A percentile compares a stretch with the other conserved stretches of the same genome.
These are phyloP conservation scores for Gibbula magus DNA, from an alignment of 2,888 invertebrate species.

Conservation along the genomic window DNA sequence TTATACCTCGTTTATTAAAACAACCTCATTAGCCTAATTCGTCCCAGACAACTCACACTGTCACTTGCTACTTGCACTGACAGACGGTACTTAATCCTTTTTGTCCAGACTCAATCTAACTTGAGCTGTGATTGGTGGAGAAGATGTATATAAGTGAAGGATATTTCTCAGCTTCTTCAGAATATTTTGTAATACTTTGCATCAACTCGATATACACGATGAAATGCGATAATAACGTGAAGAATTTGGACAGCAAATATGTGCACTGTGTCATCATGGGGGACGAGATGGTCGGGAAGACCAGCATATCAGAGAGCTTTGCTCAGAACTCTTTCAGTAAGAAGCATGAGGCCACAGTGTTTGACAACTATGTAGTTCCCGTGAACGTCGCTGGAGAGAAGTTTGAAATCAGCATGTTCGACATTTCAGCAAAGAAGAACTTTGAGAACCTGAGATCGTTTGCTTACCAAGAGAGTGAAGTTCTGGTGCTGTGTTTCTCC, in stretches of 20 bases:
- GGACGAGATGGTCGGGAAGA: slow-evolving; percentile 65
- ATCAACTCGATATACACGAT: neutral
- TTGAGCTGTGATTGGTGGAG: too few relatives aligned
- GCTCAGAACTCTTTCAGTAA: slow-evolving; percentile 44
- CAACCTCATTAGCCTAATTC: too few relatives aligned
- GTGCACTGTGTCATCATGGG: slow-evolving; percentile 61
- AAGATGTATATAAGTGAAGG: too few relatives aligned
- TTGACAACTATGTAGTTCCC: slow-evolving; percentile 60
- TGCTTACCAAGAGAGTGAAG: slow-evolving; percentile 62
- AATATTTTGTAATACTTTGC: too few relatives aligned
- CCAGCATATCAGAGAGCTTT: slow-evolving; percentile 55
- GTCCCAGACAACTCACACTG: too few relatives aligned
- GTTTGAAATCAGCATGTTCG: slow-evolving; percentile 61
- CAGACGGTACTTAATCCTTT: too few relatives aligned
- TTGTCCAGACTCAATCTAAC: too few relatives aligned
- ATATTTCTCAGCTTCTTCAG: too few relatives aligned
- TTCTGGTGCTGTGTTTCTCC: slow-evolving; percentile 61
- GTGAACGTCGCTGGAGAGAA: slow-evolving; percentile 56
- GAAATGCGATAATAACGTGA: neutral
- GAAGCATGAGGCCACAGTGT: slow-evolving; percentile 54
- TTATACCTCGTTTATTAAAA: too few relatives aligned
- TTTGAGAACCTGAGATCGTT: slow-evolving; percentile 59
- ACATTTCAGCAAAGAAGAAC: slow-evolving; percentile 63
- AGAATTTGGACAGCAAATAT: slow-evolving; percentile 32
- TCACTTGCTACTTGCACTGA: too few relatives aligned